phyloP scores from a whole-genome alignment of 2,113 vertebrate species.

The Pseudorectes ferrugineus region DNA sequence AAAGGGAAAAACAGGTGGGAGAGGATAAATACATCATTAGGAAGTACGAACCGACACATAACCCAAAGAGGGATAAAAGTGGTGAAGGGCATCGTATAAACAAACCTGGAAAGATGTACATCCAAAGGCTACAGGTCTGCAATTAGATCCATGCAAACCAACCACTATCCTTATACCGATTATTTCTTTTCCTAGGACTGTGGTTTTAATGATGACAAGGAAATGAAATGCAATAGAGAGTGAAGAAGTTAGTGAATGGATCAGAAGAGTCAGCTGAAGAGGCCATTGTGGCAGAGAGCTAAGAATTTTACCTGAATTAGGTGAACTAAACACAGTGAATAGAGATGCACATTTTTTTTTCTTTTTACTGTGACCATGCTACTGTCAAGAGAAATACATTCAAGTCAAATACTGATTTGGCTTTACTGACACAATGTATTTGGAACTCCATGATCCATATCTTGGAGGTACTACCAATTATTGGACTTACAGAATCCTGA shows the following conservation, averaged over 20 bases:
- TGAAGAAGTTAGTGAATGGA: not conserved
- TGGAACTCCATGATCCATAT: not conserved
- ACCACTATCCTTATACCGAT: accelerated
- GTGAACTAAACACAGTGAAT: not conserved
- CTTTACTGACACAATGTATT: not conserved
- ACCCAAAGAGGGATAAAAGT: not conserved
- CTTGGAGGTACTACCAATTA: not conserved
- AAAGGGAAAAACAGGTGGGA: not conserved
- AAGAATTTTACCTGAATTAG: not conserved
- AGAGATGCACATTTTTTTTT: not conserved
- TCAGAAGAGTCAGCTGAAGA: not conserved
- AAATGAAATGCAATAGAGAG: not conserved
- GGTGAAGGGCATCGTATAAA: not conserved
- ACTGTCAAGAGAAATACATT: not conserved
- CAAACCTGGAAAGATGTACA: not conserved
- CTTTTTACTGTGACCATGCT: not conserved
- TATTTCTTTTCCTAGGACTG: not conserved
- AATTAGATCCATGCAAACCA: not conserved
- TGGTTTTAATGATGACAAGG: not conserved
- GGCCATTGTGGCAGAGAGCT: not conserved
- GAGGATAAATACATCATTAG: not conserved
- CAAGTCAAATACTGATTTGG: not conserved
- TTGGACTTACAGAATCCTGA: not conserved
- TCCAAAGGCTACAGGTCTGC: not conserved
- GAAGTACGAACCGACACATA: not conserved